Percentiles rank a stretch among this genome's conserved stretches.
Evolutionary conservation across 2,113 vertebrate species (phyloP).

Genomic region (Phyllostomus discolor): DNA sequence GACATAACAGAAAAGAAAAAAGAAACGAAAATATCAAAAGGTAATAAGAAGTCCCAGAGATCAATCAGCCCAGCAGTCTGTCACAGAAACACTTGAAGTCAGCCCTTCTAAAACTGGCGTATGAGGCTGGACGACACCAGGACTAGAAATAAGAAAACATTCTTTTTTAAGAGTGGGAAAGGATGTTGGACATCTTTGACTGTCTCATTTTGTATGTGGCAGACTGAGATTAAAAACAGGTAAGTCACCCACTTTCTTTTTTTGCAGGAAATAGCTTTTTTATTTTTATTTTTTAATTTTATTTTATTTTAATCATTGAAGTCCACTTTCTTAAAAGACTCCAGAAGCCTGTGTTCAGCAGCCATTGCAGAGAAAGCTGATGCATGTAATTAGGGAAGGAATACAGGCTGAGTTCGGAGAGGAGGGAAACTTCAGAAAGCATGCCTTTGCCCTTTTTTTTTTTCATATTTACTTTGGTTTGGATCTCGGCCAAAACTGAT

Average conservation of each 20-base stretch:
- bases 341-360: background rate
- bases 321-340: background rate
- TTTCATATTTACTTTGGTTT: constrained; percentile 4
- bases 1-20: background rate
- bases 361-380: background rate
- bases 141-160: background rate
- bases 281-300: too few relatives aligned
- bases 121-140: background rate
- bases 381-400: background rate
- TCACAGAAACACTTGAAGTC: background rate
- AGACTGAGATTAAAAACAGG: background rate
- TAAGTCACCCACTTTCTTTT: background rate
- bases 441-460: background rate
- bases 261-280: too few relatives aligned
- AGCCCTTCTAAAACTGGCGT: background rate
- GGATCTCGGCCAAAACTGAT: constrained; percentile 44
- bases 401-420: background rate
- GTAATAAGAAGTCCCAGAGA: background rate
- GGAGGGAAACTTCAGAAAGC: background rate
- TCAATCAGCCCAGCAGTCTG: background rate
- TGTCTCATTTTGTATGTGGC: background rate
- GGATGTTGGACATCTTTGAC: background rate
- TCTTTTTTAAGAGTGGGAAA: background rate
- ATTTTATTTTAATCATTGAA: too few relatives aligned
- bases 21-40: background rate